Conservation (phyloP, 2,888 invertebrate species). For the Agrypnus murinus region DNA sequence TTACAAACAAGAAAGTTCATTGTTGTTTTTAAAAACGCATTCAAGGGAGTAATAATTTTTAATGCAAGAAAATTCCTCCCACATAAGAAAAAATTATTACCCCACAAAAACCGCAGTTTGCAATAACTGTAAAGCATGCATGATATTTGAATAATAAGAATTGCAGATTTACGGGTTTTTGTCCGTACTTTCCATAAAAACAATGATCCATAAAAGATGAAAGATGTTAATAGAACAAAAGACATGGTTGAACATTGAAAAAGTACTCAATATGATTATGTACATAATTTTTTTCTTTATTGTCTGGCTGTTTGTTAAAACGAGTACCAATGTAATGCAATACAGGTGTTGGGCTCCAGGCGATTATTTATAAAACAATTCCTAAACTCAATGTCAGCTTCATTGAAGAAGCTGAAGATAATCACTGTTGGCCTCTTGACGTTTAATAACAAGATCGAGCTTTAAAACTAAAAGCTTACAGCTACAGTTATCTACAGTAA, state of each 20-base stretch:
- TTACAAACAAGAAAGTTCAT: conserved; percentile 1
- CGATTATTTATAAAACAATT: conserved; percentile 33
- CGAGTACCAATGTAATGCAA: conserved; percentile 26
- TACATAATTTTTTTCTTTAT: conserved; percentile 24
- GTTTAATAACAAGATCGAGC: conserved; percentile 19
- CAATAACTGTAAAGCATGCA: conserved; percentile 14
- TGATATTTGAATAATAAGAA: conserved; percentile 1
- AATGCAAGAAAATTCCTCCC: too few species aligned
- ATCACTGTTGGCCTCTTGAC: background rate
- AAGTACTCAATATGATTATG: conserved; percentile 20
- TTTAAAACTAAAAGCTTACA: background rate
- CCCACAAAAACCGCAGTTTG: conserved; percentile 10
- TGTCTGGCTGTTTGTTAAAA: conserved; percentile 22
- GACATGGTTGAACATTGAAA: conserved; percentile 1
- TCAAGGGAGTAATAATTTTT: conserved; percentile 2
- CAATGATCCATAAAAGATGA: conserved; percentile 42
- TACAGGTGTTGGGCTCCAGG: conserved; percentile 42
- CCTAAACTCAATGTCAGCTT: conserved; percentile 34
- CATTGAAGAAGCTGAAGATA: conserved; percentile 24
- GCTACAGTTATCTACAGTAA: too few species aligned
- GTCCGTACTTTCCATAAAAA: conserved; percentile 24
- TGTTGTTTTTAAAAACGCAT: background rate
- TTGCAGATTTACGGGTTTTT: conserved; percentile 7
- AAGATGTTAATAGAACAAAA: conserved; percentile 29
- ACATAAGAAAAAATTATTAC: background rate